These are phyloP conservation scores for Echeneis naucrates DNA, from an alignment of 2,797 vertebrate species.

Conservation along the genomic window DNA sequence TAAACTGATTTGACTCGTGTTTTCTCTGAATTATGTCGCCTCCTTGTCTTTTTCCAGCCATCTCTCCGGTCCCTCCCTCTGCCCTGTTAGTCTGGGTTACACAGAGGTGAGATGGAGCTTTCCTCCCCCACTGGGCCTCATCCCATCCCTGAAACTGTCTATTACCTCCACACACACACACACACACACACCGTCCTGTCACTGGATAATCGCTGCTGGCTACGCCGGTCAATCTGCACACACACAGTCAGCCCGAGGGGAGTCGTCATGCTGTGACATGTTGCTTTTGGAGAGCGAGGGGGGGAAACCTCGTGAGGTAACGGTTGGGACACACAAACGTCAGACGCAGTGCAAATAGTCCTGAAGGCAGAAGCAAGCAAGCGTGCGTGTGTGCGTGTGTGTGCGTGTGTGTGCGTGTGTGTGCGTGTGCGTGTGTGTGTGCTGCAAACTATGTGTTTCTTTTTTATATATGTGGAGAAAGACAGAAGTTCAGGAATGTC, in stretches of 20 bases:
- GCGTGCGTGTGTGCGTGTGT: slow-evolving; percentile 1
- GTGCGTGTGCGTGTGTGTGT: slow-evolving; percentile 4
- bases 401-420: slow-evolving; percentile 10
- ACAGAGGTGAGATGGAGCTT: slow-evolving; percentile 75
- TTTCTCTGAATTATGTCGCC: slow-evolving; percentile 10
- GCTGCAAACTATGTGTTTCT: background rate
- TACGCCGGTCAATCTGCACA: slow-evolving; percentile 43
- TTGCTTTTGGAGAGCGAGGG: slow-evolving; percentile 63
- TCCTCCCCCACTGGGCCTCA: slow-evolving; percentile 63
- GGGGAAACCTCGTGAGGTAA: slow-evolving; percentile 70
- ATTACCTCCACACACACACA: slow-evolving; percentile 34
- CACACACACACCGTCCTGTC: slow-evolving; percentile 30
- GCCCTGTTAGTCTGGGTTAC: slow-evolving; percentile 65
- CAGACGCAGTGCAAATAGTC: slow-evolving; percentile 34
- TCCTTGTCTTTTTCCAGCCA: background rate
- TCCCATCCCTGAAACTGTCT: slow-evolving; percentile 55
- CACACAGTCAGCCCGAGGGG: slow-evolving; percentile 36
- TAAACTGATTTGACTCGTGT: background rate
- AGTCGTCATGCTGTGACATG: slow-evolving; percentile 69
- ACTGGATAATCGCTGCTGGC: slow-evolving; percentile 63
- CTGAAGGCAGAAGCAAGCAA: slow-evolving; percentile 4
- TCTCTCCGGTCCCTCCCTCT: slow-evolving; percentile 25
- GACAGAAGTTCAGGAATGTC: background rate
- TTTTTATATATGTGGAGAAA: no score
- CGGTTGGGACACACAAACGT: slow-evolving; percentile 32